phyloP scores from a whole-genome alignment of 2,113 vertebrate genomes.

The Neoarius graeffei region DNA sequence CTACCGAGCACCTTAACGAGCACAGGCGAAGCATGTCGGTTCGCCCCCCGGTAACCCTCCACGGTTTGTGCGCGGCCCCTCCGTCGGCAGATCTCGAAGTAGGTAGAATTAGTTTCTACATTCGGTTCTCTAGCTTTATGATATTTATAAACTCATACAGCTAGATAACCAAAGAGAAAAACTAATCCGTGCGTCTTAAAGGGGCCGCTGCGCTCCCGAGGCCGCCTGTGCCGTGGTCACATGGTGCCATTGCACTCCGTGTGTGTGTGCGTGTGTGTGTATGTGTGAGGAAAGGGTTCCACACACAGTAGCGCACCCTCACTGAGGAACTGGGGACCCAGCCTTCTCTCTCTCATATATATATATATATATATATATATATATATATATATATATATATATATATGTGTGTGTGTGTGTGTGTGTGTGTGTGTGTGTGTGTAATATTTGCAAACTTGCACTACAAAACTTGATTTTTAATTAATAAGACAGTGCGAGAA shows the following conservation, averaged over 20 bases:
- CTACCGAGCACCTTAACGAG: background rate
- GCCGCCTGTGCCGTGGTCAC: conserved; percentile 59
- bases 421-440: no score
- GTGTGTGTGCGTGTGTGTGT: background rate
- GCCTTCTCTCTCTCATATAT: background rate
- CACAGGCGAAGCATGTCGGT: conserved; percentile 45
- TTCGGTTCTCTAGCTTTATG: conserved; percentile 99
- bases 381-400: no score
- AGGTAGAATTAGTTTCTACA: conserved; percentile 82
- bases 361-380: background rate
- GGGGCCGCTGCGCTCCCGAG: conserved; percentile 65
- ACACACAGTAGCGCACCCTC: conserved; percentile 1
- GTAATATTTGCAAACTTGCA: background rate
- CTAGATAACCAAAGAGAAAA: conserved; percentile 99
- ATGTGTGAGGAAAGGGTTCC: background rate
- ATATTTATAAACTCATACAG: conserved; percentile 98
- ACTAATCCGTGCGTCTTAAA: conserved; percentile 82
- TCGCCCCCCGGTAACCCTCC: conserved; percentile 15
- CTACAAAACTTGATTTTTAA: background rate
- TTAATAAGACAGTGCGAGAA: background rate
- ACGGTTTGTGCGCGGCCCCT: conserved; percentile 12
- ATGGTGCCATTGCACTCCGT: conserved; percentile 55
- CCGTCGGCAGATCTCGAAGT: conserved; percentile 61
- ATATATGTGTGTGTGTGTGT: no score
- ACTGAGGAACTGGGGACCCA: background rate